Percentiles rank a stretch among this genome's conserved stretches.
These are phyloP conservation scores for Ditula angustiorana DNA, from an alignment of 2,888 invertebrate species.

Conservation along the genomic window DNA sequence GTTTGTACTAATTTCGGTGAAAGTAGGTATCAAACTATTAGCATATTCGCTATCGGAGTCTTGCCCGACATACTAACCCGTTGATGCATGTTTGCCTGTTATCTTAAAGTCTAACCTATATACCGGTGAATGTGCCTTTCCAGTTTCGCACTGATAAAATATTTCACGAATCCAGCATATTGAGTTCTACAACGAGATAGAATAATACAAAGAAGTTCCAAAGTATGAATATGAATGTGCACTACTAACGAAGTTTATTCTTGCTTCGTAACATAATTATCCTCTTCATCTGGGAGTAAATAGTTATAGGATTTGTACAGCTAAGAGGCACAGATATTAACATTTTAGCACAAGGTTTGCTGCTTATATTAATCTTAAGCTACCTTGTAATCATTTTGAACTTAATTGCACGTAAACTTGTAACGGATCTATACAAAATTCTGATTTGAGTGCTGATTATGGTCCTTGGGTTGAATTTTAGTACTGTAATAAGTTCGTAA, in stretches of 20 bases:
- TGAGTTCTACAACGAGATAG: background rate
- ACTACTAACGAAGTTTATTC: background rate
- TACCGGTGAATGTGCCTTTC: constrained; percentile 20
- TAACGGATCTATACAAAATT: background rate
- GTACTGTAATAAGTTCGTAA: too few species aligned
- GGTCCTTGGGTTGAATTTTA: too few species aligned
- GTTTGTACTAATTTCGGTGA: background rate
- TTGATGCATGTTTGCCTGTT: background rate
- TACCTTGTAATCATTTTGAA: constrained; percentile 15
- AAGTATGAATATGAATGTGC: background rate
- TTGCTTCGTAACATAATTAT: background rate
- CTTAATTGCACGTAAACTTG: background rate
- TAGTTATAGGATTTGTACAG: background rate
- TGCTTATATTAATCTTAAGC: background rate
- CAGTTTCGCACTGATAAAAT: constrained; percentile 14
- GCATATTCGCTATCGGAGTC: constrained; percentile 22
- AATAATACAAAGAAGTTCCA: background rate
- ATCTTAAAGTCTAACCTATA: constrained; percentile 22
- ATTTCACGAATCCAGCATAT: background rate
- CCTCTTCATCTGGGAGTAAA: background rate
- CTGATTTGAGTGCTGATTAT: too few species aligned
- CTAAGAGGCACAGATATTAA: background rate
- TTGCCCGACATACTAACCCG: constrained; percentile 35
- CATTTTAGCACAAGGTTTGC: constrained; percentile 26
- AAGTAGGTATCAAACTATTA: background rate